Evolutionary conservation across 2,113 vertebrate species (phyloP).

Genomic region (Tragelaphus buxtoni): DNA sequence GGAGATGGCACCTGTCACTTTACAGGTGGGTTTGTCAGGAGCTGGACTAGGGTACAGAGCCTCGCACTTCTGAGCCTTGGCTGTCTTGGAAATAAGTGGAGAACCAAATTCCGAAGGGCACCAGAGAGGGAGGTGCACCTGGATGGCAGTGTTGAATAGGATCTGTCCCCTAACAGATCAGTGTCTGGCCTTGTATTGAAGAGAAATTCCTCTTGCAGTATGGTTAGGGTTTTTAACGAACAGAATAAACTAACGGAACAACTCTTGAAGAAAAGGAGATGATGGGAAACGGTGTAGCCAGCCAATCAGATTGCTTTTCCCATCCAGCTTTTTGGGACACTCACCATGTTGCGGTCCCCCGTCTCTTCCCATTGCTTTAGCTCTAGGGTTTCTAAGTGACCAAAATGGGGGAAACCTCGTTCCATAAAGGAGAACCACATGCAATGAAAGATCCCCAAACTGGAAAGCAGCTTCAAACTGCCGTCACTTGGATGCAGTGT

Average conservation of each 20-base stretch:
- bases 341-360: background rate
- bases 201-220: background rate
- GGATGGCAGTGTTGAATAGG: fast-evolving
- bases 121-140: background rate
- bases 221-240: background rate
- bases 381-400: background rate
- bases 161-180: background rate
- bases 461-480: background rate
- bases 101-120: background rate
- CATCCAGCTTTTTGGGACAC: background rate
- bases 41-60: background rate
- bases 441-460: background rate
- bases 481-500: background rate
- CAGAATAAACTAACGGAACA: background rate
- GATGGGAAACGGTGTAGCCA: background rate
- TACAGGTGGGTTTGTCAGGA: constrained; percentile 12
- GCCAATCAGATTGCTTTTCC: background rate
- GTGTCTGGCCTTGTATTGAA: background rate
- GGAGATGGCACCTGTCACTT: constrained; percentile 46
- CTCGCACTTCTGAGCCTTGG: background rate
- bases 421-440: background rate
- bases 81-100: background rate
- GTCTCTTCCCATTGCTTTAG: background rate
- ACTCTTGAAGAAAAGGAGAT: background rate
- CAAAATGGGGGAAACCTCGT: background rate